These are phyloP conservation scores for Amyelois transitella DNA, from an alignment of 1,140 invertebrate genomes.

Conservation along the genomic window DNA sequence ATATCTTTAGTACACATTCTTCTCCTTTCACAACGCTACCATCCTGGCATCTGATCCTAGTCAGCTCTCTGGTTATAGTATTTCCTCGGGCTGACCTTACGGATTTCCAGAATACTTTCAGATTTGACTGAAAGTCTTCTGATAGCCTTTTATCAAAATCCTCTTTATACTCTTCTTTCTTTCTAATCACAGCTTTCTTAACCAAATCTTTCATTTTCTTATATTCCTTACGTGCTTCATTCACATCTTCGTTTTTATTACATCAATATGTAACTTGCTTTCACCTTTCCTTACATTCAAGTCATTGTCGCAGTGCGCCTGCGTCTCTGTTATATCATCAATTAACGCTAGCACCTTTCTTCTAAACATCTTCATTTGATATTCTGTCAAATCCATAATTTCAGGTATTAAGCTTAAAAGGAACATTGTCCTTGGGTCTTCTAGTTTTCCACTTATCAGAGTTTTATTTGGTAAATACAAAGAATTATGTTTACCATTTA, in stretches of 20 bases:
- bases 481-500: background rate
- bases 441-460: background rate
- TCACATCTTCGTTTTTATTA: slow-evolving; percentile 13
- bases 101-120: no score
- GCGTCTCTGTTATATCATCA: slow-evolving; percentile 14
- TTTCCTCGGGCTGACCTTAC: no score
- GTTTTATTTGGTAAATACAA: background rate
- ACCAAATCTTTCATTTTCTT: no score
- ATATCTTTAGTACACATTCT: no score
- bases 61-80: no score
- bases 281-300: slow-evolving; percentile 9
- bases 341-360: slow-evolving; percentile 17
- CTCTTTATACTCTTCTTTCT: no score
- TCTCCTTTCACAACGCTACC: no score
- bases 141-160: no score
- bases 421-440: slow-evolving; percentile 23
- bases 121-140: no score
- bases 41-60: no score
- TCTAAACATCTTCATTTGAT: slow-evolving; percentile 20
- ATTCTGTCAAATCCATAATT: slow-evolving; percentile 13
- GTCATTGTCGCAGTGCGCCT: slow-evolving; percentile 8
- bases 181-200: no score
- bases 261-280: slow-evolving; percentile 1
- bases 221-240: no score
- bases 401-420: slow-evolving; percentile 23